Percentiles rank a stretch among this genome's conserved stretches.
phyloP scores from a whole-genome alignment of 2,888 invertebrate species.

The Dolomedes plantarius region DNA sequence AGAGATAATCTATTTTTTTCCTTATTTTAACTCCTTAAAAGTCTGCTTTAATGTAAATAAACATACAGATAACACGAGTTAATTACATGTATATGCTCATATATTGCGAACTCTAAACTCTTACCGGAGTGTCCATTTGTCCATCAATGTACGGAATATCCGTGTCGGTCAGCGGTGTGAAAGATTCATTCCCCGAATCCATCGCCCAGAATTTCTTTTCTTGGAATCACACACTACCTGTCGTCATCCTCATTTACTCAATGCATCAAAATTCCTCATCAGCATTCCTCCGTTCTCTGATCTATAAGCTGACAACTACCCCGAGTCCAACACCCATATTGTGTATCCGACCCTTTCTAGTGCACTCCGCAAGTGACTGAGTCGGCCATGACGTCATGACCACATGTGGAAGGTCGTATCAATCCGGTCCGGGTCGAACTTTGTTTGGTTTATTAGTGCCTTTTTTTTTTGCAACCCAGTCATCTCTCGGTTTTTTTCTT shows the following conservation, averaged over 20 bases:
- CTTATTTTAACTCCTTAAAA: too few relatives aligned
- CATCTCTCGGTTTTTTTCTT: background rate
- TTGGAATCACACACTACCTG: too few relatives aligned
- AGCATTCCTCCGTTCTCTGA: background rate
- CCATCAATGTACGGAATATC: constrained; percentile 64
- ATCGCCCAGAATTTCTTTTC: too few relatives aligned
- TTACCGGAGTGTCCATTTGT: constrained; percentile 56
- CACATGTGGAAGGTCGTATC: constrained; percentile 66
- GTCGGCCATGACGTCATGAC: constrained; percentile 26
- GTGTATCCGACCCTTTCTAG: background rate
- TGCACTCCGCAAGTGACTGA: background rate
- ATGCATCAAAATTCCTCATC: background rate
- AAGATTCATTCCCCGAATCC: constrained; percentile 53
- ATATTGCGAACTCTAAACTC: too few relatives aligned
- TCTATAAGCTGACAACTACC: background rate
- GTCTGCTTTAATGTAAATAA: too few relatives aligned
- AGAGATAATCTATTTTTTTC: too few relatives aligned
- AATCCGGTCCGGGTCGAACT: constrained; percentile 52
- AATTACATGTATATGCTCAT: too few relatives aligned
- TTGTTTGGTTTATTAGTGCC: constrained; percentile 27
- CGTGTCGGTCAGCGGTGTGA: constrained; percentile 29
- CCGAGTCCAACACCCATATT: background rate
- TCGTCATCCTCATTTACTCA: background rate
- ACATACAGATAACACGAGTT: too few relatives aligned
- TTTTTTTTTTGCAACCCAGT: background rate